Evolutionary conservation across 2,888 invertebrate species (phyloP).

Genomic region (Theretra japonica): DNA sequence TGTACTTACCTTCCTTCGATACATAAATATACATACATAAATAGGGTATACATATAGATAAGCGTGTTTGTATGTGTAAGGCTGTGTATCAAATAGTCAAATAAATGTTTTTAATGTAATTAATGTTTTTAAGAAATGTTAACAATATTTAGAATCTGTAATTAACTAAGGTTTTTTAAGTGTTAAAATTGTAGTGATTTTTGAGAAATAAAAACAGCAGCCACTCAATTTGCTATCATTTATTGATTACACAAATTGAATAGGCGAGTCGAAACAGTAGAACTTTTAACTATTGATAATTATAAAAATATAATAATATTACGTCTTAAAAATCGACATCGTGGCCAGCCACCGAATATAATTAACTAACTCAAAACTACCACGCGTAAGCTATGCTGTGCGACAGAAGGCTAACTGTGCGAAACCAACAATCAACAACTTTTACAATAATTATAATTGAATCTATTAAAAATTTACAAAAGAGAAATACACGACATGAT

Average conservation of each 20-base stretch:
- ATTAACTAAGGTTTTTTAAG: not conserved
- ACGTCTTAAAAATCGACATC: slow-evolving; percentile 66
- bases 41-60: not conserved
- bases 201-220: slow-evolving; percentile 54
- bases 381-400: slow-evolving; percentile 3
- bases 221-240: slow-evolving; percentile 79
- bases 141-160: too few relatives aligned
- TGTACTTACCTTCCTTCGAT: slow-evolving; percentile 2
- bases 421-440: not conserved
- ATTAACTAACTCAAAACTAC: slow-evolving; percentile 36
- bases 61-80: not conserved
- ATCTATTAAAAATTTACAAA: too few relatives aligned
- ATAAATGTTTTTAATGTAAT: too few relatives aligned
- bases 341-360: slow-evolving; percentile 82
- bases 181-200: slow-evolving; percentile 1
- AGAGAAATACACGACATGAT: too few relatives aligned
- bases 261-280: slow-evolving; percentile 72
- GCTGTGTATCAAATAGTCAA: too few relatives aligned
- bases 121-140: too few relatives aligned
- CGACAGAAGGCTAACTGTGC: slow-evolving; percentile 26
- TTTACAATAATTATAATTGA: too few relatives aligned
- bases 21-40: slow-evolving; percentile 12
- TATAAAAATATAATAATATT: slow-evolving; percentile 74
- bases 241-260: slow-evolving; percentile 83
- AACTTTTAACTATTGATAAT: slow-evolving; percentile 56